phyloP scores from a whole-genome alignment of 30 jellyfish, hydroid and myxozoan genomes.

The Hydractinia symbiolongicarpus region DNA sequence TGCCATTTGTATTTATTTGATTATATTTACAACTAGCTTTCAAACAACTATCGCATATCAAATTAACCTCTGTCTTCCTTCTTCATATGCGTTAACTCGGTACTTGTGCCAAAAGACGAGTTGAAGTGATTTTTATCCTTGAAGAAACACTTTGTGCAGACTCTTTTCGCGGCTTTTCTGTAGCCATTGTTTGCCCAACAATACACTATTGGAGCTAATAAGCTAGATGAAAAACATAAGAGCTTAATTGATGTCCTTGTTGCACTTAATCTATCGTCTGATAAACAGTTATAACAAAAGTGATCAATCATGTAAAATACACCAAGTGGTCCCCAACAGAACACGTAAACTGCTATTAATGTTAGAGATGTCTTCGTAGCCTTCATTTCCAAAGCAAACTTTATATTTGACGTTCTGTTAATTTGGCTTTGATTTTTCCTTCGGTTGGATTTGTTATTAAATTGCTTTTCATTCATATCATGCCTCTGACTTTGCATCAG shows the following conservation, averaged over 20 bases:
- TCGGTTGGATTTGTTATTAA: not conserved
- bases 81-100: no score
- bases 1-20: no score
- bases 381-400: slow-evolving; percentile 26
- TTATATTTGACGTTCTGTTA: not conserved
- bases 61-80: no score
- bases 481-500: not conserved
- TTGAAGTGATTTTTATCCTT: no score
- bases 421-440: not conserved
- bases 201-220: slow-evolving; percentile 25
- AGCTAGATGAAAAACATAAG: slow-evolving; percentile 21
- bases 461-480: not conserved
- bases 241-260: slow-evolving; percentile 14
- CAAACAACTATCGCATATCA: no score
- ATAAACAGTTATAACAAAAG: slow-evolving; percentile 21
- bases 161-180: slow-evolving; percentile 18
- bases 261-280: not conserved
- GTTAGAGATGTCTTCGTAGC: slow-evolving; percentile 23
- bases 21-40: no score
- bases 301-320: slow-evolving; percentile 25
- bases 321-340: slow-evolving; percentile 38
- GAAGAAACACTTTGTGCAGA: not conserved
- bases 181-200: slow-evolving; percentile 23
- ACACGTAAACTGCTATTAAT: slow-evolving; percentile 5
- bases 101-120: no score